Conservation (phyloP, 2,888 invertebrate species). For the Nematopogon swammerdamellus region DNA sequence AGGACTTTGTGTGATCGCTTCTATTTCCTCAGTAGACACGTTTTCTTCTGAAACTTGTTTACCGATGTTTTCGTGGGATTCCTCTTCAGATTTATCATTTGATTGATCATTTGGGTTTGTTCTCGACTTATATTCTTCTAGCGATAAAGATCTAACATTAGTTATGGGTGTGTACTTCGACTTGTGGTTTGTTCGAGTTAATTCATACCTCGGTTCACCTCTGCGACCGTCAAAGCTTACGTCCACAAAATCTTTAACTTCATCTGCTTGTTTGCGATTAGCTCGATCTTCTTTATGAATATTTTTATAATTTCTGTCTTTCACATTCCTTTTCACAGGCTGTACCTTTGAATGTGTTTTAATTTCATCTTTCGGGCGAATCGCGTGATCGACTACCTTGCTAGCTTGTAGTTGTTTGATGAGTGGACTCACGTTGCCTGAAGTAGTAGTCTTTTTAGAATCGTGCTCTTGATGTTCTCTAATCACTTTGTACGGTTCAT, state of each 20-base stretch:
- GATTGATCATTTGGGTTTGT: background rate
- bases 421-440: slow-evolving; percentile 37
- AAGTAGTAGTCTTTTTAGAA: slow-evolving; percentile 37
- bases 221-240: slow-evolving; percentile 31
- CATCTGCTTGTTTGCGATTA: slow-evolving; percentile 15
- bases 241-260: slow-evolving; percentile 24
- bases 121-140: slow-evolving; percentile 27
- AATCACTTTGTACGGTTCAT: slow-evolving; percentile 49
- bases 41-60: background rate
- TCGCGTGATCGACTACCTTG: slow-evolving; percentile 30
- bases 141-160: slow-evolving; percentile 29
- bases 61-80: background rate
- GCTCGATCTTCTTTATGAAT: slow-evolving; percentile 35
- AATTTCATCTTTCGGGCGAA: slow-evolving; percentile 9
- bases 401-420: slow-evolving; percentile 42
- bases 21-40: slow-evolving; percentile 11
- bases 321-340: slow-evolving; percentile 23
- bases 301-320: slow-evolving; percentile 28
- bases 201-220: slow-evolving; percentile 44
- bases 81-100: background rate
- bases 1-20: slow-evolving; percentile 5
- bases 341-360: slow-evolving; percentile 24
- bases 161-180: slow-evolving; percentile 29
- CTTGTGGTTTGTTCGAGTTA: slow-evolving; percentile 33
- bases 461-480: slow-evolving; percentile 35